phyloP scores from a whole-genome alignment of 2,113 vertebrate species.

The Megaleporinus macrocephalus region DNA sequence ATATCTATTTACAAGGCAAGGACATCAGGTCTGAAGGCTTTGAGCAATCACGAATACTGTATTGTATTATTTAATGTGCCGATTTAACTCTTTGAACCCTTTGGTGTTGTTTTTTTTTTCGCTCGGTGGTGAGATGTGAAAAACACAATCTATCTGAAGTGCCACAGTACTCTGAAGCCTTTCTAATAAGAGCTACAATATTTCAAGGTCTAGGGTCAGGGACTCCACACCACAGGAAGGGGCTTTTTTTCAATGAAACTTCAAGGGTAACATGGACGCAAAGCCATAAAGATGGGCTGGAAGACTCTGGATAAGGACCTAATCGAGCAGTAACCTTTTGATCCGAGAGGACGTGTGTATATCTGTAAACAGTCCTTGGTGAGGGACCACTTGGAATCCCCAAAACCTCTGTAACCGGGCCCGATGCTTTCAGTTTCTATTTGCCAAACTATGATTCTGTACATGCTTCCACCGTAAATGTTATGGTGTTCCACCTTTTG shows the following conservation, averaged over 20 bases:
- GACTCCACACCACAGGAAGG: constrained; percentile 34
- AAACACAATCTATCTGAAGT: constrained; percentile 41
- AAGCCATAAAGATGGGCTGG: constrained; percentile 52
- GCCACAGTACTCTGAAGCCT: constrained; percentile 46
- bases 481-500: constrained; percentile 38
- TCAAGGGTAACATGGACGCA: constrained; percentile 30
- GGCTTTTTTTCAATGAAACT: constrained; percentile 45
- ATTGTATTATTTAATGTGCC: constrained; percentile 25
- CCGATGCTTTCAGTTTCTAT: constrained; percentile 42
- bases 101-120: constrained; percentile 19
- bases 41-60: constrained; percentile 4
- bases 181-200: constrained; percentile 44
- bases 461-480: constrained; percentile 18
- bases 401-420: constrained; percentile 39
- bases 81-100: constrained; percentile 14
- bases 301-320: constrained; percentile 13
- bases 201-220: constrained; percentile 28
- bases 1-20: constrained; percentile 19
- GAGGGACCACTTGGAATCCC: constrained; percentile 3
- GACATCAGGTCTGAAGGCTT: background rate
- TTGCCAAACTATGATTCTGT: constrained; percentile 35
- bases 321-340: constrained; percentile 16
- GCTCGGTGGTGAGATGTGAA: constrained; percentile 20
- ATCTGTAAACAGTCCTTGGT: constrained; percentile 24
- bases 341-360: constrained; percentile 9